Percentiles rank a stretch among this genome's conserved stretches.
phyloP scores from a whole-genome alignment of 2,797 vertebrate species.

The Gymnoscopelus braueri region DNA sequence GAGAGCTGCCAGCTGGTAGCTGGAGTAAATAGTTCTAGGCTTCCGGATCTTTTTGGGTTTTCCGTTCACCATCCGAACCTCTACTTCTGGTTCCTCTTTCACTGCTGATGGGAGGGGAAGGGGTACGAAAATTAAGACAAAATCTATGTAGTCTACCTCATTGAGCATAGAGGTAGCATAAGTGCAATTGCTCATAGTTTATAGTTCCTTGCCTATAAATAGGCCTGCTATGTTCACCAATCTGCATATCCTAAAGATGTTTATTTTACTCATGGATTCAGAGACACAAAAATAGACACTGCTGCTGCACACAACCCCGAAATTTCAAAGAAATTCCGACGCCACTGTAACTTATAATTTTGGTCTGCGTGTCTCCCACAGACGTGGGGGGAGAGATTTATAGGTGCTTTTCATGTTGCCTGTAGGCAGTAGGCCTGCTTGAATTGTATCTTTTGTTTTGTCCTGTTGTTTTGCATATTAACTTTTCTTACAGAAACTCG shows the following conservation, averaged over 20 bases:
- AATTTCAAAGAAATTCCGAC: conserved; percentile 77
- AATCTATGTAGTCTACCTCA: background rate
- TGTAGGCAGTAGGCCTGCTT: conserved; percentile 22
- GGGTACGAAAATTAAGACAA: background rate
- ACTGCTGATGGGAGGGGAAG: conserved; percentile 57
- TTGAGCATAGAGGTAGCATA: no score
- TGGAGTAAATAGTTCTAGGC: conserved; percentile 94
- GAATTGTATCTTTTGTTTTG: conserved; percentile 26
- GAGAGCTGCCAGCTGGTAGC: conserved; percentile 91
- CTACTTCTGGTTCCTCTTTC: conserved; percentile 91
- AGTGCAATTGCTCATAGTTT: no score
- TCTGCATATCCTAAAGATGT: no score
- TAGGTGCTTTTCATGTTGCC: conserved; percentile 67
- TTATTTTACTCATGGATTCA: conserved; percentile 18
- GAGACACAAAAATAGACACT: conserved; percentile 58
- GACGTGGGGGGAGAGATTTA: conserved; percentile 66
- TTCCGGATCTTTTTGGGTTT: conserved; percentile 94
- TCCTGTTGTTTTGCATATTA: conserved; percentile 28
- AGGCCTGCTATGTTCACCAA: no score
- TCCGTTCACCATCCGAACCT: conserved; percentile 93
- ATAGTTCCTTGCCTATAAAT: no score
- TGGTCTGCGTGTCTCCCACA: conserved; percentile 71
- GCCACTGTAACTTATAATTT: conserved; percentile 72
- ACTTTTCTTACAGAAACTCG: background rate
- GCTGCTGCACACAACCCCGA: conserved; percentile 46